Base-by-base conservation (phyloP, 2,113 vertebrate species). In the Myotis lucifugus region DNA sequence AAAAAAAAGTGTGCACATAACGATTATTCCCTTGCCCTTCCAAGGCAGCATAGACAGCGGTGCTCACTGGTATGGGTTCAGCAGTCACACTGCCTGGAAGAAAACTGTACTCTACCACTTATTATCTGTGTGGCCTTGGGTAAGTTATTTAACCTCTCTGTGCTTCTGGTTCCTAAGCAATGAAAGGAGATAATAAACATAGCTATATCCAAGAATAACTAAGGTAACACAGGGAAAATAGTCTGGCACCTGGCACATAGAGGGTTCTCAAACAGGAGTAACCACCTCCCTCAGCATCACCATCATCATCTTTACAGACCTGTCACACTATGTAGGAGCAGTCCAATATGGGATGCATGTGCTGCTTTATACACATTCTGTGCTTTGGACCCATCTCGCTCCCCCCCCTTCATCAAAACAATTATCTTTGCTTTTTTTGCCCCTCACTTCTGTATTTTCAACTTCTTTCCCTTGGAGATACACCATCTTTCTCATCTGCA, bases 121-220 rank as follows among this genome's bases (percentile, higher is more conserved):
- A 56, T 37, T 88, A 67, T 89, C 69, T 61, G 15, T 29, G 46
- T 34, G 83, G 32, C 69, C 52, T 86, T 82, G 15, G 18, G 29
- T 6, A 91, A 78, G 74, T 54, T 61, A 70, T 25, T 79, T 86
- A 96, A 74, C 40, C 29, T 96, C 40, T 73, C 67, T 59, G n/a
- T 84, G 29, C 50, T 96, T 73, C 70, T n/a, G 23, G 78, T 78
- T 94, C 15, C 64, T 85, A 94, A 90, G 69, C 64, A 78, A 48
- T 37, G 61, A 88, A 54, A 74, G 32, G 10, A 70, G 12, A 87
- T 37, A 93, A 83, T 40, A 72, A 72, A 66, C 25, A 79, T 0
- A 48, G 66, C 56, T 88, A 91, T 2, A 79, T 34, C 78, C 74
- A 93, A 88, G 25, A 61, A 48, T 74, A 61, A 69, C 32, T 34